phyloP scores from a whole-genome alignment of 2,888 invertebrate species.

The Acrobasis suavella region DNA sequence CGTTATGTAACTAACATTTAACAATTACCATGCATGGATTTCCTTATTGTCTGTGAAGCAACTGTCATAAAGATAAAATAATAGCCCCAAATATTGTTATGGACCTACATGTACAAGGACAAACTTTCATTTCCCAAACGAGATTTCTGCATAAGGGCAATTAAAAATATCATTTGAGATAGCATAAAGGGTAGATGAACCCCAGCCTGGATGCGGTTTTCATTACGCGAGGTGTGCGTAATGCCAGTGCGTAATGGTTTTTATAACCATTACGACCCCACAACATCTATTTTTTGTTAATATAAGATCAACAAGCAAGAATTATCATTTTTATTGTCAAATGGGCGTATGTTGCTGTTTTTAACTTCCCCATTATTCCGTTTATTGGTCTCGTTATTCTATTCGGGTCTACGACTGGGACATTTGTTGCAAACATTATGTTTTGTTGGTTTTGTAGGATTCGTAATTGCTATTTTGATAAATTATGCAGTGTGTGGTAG shows the following conservation, averaged over 20 bases:
- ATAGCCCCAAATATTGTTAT: neutral
- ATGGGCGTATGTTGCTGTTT: slow-evolving; percentile 61
- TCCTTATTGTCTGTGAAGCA: neutral
- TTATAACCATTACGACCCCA: slow-evolving; percentile 70
- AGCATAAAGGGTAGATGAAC: slow-evolving; percentile 49
- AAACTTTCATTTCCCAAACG: neutral
- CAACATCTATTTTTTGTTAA: slow-evolving; percentile 61
- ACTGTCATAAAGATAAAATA: neutral
- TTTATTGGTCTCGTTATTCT: slow-evolving; percentile 69
- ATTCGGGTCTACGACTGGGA: slow-evolving; percentile 45
- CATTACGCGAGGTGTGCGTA: slow-evolving; percentile 70
- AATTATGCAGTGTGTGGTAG: neutral
- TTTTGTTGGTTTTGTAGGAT: slow-evolving; percentile 30
- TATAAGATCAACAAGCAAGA: slow-evolving; percentile 68
- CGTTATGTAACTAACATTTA: no score
- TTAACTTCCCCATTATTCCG: slow-evolving; percentile 59
- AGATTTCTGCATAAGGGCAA: slow-evolving; percentile 23
- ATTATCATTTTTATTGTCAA: slow-evolving; percentile 65
- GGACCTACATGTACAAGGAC: slow-evolving; percentile 38
- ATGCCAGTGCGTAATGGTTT: slow-evolving; percentile 70
- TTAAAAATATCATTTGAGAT: slow-evolving; percentile 31
- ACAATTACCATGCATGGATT: no score
- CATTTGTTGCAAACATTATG: slow-evolving; percentile 35
- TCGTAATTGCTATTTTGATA: slow-evolving; percentile 13
- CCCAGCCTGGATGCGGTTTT: slow-evolving; percentile 67